Evolutionary conservation across 2,113 vertebrate genomes (phyloP).

Genomic region (Romanogobio albipinnatus): DNA sequence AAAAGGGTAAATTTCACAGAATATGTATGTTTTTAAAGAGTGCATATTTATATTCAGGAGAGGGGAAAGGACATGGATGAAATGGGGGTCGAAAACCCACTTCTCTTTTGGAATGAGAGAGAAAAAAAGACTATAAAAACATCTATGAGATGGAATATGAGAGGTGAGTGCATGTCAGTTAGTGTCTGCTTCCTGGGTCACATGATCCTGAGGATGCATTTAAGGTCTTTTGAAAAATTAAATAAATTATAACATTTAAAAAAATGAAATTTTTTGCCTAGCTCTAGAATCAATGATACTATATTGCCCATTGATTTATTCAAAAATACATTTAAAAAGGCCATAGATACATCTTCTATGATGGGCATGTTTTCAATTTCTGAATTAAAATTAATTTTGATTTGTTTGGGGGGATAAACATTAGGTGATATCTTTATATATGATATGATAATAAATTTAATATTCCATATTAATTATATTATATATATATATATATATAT

Average conservation of each 20-base stretch:
- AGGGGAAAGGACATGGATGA: constrained; percentile 35
- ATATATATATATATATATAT: no score
- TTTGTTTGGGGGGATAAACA: no score
- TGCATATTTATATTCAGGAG: constrained; percentile 67
- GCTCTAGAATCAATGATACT: neutral
- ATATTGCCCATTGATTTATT: neutral
- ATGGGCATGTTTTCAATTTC: no score
- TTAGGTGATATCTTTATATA: no score
- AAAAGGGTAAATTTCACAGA: constrained; percentile 72
- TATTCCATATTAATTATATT: no score
- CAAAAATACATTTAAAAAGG: neutral
- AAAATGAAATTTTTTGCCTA: neutral
- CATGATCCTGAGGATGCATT: neutral
- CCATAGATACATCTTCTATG: neutral
- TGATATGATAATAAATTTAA: no score
- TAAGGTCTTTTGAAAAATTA: neutral
- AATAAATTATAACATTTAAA: no score
- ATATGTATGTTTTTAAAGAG: constrained; percentile 66
- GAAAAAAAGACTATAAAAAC: constrained; percentile 39
- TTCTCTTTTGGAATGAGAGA: constrained; percentile 35
- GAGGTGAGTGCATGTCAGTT: constrained; percentile 45
- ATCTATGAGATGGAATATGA: constrained; percentile 48
- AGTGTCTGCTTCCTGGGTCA: constrained; percentile 22
- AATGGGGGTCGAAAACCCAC: constrained; percentile 24
- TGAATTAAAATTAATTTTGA: no score